Evolutionary conservation across 35 echinoderm and acorn worm species (phyloP), one percentile per base, ranked within the genome.

Genomic region (Lytechinus pictus): DNA sequence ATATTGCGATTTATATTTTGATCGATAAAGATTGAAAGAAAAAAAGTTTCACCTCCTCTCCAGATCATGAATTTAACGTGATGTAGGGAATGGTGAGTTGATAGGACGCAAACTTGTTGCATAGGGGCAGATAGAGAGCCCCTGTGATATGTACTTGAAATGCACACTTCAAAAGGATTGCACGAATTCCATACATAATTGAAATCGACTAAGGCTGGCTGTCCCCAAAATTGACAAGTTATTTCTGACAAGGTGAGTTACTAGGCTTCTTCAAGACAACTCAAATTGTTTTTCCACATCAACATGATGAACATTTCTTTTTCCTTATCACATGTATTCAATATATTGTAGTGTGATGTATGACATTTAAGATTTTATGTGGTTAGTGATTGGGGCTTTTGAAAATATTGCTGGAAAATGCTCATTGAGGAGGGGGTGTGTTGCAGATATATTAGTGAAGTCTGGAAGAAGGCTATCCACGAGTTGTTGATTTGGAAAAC

Each of bases 141-240:
- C 12, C 10, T 5, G 27, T 11, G 87, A 89, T 52, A 89, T 89
- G 52, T 24, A 89, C 87, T 89, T 89, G 87, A 89, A 89, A 89
- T 89, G 87, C 87, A 89, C 87, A 89, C 87, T 89, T 89, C 87
- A 89, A 33, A 53, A 11, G 87, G 87, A 89, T 89, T 89, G 87
- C 87, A 29, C n/a, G 87, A 89, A 89, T 89, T 89, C 87, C 87
- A 89, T 89, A 89, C 87, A 89, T 89, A 89, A 89, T 89, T 89
- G 87, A 89, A 89, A 89, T 89, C 87, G 87, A 89, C 87, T 33
- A 27, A 52, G 28, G 52, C 87, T 33, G 87, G 12, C 87, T 89
- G 61, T 71, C 61, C 61, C 61, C 12, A 21, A 89, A 53, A 89
- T 89, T 89, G 87, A 53, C 87, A 89, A 89, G 87, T 89, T 33